A percentile compares a stretch with the other conserved stretches of the same genome.
Conservation (phyloP, 2,888 invertebrate species). For the Cheilosia variabilis region DNA sequence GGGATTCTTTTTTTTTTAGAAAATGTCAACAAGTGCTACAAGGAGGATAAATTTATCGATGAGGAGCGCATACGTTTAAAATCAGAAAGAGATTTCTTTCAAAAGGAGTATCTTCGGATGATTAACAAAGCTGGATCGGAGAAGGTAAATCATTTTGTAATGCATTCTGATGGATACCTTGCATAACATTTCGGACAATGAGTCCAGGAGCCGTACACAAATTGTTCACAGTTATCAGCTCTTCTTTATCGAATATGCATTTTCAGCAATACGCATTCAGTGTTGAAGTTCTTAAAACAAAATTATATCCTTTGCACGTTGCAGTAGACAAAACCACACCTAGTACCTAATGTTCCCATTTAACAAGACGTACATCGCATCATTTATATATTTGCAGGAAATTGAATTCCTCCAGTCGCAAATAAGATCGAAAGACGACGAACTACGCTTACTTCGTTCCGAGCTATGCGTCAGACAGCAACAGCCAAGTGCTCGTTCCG, state of each 20-base stretch:
- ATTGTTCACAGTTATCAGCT: too few species aligned
- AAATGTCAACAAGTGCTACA: constrained; percentile 76
- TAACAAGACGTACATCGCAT: too few species aligned
- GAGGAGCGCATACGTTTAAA: constrained; percentile 81
- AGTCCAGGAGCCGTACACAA: too few species aligned
- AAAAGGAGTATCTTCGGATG: constrained; percentile 82
- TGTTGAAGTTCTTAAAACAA: too few species aligned
- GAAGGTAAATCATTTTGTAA: constrained; percentile 68
- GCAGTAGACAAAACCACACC: too few species aligned
- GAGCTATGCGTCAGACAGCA: constrained; percentile 76
- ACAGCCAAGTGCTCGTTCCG: constrained; percentile 59
- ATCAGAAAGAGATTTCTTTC: constrained; percentile 82
- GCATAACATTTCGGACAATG: too few species aligned
- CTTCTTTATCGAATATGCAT: too few species aligned
- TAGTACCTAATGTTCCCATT: too few species aligned
- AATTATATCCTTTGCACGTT: too few species aligned
- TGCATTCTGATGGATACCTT: too few species aligned
- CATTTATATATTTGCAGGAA: constrained; percentile 74
- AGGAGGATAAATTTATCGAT: constrained; percentile 77
- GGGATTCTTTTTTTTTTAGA: constrained; percentile 59
- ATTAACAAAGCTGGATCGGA: constrained; percentile 80
- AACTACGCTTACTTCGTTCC: constrained; percentile 79
- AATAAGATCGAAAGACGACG: constrained; percentile 82
- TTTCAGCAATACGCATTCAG: too few species aligned
- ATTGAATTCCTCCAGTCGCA: constrained; percentile 81